Percentiles rank a stretch among this genome's conserved stretches.
Evolutionary conservation across 2,888 invertebrate genomes (phyloP).

Genomic region (Napeogenes inachia): DNA sequence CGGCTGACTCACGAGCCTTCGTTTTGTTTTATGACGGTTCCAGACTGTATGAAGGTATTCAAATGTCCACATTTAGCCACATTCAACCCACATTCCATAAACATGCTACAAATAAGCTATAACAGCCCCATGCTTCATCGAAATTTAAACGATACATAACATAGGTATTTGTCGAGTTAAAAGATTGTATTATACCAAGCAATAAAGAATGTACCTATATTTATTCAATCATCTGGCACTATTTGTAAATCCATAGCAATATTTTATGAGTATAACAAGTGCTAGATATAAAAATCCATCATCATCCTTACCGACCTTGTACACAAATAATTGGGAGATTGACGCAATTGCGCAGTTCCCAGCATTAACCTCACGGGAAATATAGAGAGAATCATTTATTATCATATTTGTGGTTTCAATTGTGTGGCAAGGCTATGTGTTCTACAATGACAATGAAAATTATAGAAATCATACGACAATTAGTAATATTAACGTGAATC

Average conservation of each 20-base stretch:
- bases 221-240: neutral
- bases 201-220: too few species aligned
- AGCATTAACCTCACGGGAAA: slow-evolving; percentile 31
- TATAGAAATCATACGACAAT: neutral
- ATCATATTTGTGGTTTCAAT: slow-evolving; percentile 25
- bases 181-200: too few species aligned
- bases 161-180: too few species aligned
- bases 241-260: neutral
- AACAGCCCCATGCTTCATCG: too few species aligned
- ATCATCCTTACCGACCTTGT: slow-evolving; percentile 44
- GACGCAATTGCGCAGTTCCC: slow-evolving; percentile 49
- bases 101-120: neutral
- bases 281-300: slow-evolving; percentile 21
- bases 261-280: neutral
- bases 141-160: too few species aligned
- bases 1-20: slow-evolving; percentile 57
- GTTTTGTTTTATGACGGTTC: slow-evolving; percentile 22
- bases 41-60: slow-evolving; percentile 15
- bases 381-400: slow-evolving; percentile 29
- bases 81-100: slow-evolving; percentile 4
- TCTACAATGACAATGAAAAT: neutral
- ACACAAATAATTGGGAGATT: slow-evolving; percentile 44
- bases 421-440: slow-evolving; percentile 17
- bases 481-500: neutral
- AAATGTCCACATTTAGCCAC: slow-evolving; percentile 11